Conservation (phyloP, 2,797 vertebrate genomes). For the Loris lydekkerianus region DNA sequence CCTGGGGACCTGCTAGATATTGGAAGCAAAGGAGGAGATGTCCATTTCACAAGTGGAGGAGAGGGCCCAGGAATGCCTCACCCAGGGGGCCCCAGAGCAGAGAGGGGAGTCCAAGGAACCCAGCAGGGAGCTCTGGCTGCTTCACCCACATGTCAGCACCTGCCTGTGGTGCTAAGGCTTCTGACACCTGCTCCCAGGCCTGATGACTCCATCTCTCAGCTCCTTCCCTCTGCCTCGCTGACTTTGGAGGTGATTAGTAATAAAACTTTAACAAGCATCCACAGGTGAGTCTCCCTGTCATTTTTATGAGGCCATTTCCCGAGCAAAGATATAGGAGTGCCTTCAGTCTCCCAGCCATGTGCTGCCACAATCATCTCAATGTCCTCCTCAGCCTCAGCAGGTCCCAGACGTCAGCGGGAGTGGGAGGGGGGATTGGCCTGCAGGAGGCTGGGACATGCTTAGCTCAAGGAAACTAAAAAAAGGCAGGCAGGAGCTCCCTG, state of each 20-base stretch:
- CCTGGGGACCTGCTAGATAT: neutral
- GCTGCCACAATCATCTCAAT: conserved; percentile 45
- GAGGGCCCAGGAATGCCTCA: neutral
- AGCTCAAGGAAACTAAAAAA: neutral
- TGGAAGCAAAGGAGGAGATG: neutral
- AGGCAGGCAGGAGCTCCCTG: neutral
- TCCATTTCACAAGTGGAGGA: neutral
- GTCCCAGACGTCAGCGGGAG: conserved; percentile 1
- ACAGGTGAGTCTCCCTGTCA: conserved; percentile 97
- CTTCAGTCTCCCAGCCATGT: conserved; percentile 84
- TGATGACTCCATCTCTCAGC: conserved; percentile 80
- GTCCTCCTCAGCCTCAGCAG: neutral
- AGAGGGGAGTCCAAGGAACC: neutral
- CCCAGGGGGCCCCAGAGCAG: neutral
- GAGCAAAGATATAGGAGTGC: conserved; percentile 88
- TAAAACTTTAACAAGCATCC: conserved; percentile 99
- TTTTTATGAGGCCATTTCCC: conserved; percentile 97
- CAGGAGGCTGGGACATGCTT: neutral
- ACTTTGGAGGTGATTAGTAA: conserved; percentile 96
- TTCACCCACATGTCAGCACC: neutral
- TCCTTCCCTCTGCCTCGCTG: conserved; percentile 79
- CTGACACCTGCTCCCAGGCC: conserved; percentile 71
- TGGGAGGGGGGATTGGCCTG: neutral
- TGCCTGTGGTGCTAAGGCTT: neutral
- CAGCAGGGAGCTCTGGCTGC: neutral